phyloP scores from a whole-genome alignment of 2,797 vertebrate genomes.

The Threskiornis aethiopicus region DNA sequence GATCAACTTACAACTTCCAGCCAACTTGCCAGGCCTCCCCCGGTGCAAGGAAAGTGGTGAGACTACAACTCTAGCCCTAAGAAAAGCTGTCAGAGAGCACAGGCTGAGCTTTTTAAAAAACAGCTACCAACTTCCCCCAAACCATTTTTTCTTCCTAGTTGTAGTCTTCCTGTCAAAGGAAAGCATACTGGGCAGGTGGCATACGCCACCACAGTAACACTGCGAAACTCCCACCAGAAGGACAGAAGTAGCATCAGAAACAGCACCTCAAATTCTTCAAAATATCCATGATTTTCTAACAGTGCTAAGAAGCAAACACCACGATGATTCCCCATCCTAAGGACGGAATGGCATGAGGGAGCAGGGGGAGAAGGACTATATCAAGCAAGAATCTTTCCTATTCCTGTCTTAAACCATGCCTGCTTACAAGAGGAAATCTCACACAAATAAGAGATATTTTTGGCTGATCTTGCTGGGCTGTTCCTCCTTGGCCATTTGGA shows the following conservation, averaged over 20 bases:
- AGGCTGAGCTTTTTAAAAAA: background rate
- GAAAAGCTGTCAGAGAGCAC: background rate
- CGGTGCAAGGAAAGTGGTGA: background rate
- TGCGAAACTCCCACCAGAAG: background rate
- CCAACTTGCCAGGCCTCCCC: background rate
- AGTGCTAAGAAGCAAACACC: background rate
- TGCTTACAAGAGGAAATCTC: background rate
- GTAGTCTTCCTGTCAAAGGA: background rate
- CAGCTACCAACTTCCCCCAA: background rate
- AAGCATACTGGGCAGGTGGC: background rate
- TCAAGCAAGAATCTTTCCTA: background rate
- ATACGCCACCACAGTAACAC: background rate
- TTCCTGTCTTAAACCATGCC: background rate
- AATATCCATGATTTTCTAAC: background rate
- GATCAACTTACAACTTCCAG: background rate
- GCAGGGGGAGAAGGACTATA: background rate
- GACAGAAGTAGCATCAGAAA: background rate
- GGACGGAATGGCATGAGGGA: background rate
- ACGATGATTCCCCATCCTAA: background rate
- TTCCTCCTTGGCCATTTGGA: background rate
- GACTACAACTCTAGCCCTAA: background rate
- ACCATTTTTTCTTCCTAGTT: background rate
- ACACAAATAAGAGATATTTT: background rate
- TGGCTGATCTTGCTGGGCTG: background rate
- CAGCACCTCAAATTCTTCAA: background rate